Percentiles rank a stretch among this genome's conserved stretches.
phyloP scores from a whole-genome alignment of 2,797 vertebrate species.

The Botia kubotai region DNA sequence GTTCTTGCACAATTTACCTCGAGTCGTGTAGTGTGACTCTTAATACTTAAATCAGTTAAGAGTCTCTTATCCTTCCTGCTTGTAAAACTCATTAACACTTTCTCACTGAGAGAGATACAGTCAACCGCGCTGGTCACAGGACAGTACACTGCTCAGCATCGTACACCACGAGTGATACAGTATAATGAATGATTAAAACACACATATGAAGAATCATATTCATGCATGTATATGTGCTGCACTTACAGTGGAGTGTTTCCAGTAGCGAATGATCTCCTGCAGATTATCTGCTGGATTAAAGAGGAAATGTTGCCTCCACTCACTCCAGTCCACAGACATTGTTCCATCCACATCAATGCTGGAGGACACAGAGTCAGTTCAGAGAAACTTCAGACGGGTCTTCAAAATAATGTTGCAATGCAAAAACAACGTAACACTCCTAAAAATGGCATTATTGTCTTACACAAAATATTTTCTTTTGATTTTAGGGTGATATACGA shows the following conservation, averaged over 20 bases:
- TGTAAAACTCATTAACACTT: not conserved
- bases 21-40: too few relatives aligned
- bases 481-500: too few relatives aligned
- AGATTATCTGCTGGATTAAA: conserved; percentile 90
- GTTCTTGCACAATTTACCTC: too few relatives aligned
- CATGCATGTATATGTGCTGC: conserved; percentile 10
- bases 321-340: conserved; percentile 96
- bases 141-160: too few relatives aligned
- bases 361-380: not conserved
- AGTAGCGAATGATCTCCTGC: conserved; percentile 90
- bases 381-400: not conserved
- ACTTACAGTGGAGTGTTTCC: conserved; percentile 95
- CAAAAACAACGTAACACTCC: too few relatives aligned
- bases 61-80: conserved; percentile 14
- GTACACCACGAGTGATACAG: too few relatives aligned
- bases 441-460: too few relatives aligned
- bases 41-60: not conserved
- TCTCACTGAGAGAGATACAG: not conserved
- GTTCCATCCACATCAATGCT: conserved; percentile 95
- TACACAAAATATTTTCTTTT: too few relatives aligned
- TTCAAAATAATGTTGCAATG: too few relatives aligned
- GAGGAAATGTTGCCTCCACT: conserved; percentile 94
- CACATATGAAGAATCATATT: too few relatives aligned
- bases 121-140: too few relatives aligned
- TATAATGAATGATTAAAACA: too few relatives aligned